Evolutionary conservation across 2,888 invertebrate species (phyloP).

Genomic region (Antheraea yamamai): DNA sequence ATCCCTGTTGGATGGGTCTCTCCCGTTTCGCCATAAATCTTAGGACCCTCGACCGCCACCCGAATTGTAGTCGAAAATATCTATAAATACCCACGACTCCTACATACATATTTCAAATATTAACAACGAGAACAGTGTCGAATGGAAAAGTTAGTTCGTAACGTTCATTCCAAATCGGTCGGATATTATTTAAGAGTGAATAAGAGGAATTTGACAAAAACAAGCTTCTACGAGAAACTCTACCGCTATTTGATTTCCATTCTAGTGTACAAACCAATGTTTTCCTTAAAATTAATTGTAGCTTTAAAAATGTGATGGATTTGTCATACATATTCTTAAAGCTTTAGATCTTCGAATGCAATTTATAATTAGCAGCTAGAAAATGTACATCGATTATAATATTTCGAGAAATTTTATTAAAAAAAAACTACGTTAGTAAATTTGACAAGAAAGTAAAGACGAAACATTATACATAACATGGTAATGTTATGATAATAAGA

Average conservation of each 20-base stretch:
- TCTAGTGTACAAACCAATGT: not conserved
- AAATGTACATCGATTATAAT: not conserved
- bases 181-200: not conserved
- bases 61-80: slow-evolving; percentile 79
- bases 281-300: too few species aligned
- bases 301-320: too few species aligned
- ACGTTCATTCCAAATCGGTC: not conserved
- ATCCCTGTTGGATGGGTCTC: slow-evolving; percentile 80
- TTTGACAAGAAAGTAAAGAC: too few species aligned
- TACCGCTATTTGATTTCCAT: not conserved
- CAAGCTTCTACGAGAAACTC: not conserved
- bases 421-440: too few species aligned
- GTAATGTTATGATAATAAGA: too few species aligned
- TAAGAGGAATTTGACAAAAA: not conserved
- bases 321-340: not conserved
- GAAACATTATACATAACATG: too few species aligned
- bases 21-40: slow-evolving; percentile 80
- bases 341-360: not conserved
- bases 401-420: not conserved
- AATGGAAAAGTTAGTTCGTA: slow-evolving; percentile 2
- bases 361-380: not conserved
- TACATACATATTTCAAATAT: slow-evolving; percentile 79
- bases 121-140: slow-evolving; percentile 56
- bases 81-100: slow-evolving; percentile 76
- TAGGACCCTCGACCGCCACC: slow-evolving; percentile 80